phyloP scores from a whole-genome alignment of 2,797 vertebrate species.

The Tarsius wallacei region DNA sequence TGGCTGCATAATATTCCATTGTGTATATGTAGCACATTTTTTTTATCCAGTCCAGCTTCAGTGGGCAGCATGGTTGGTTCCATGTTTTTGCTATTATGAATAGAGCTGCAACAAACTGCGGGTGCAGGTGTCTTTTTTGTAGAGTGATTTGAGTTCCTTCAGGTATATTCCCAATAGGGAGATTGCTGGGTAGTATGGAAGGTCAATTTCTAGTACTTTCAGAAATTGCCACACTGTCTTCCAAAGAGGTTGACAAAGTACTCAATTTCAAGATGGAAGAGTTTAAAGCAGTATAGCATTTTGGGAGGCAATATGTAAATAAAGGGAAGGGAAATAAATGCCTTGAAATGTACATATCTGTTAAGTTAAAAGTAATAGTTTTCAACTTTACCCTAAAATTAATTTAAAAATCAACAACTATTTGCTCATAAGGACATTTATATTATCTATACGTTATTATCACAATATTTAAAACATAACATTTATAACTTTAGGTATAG shows the following conservation, averaged over 20 bases:
- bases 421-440: neutral
- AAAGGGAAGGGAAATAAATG: neutral
- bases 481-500: neutral
- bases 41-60: too few species aligned
- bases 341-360: neutral
- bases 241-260: neutral
- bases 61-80: too few species aligned
- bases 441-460: neutral
- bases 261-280: neutral
- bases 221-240: too few species aligned
- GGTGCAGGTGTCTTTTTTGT: too few species aligned
- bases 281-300: neutral
- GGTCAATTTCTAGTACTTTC: too few species aligned
- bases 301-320: constrained; percentile 7
- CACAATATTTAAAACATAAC: neutral
- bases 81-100: too few species aligned
- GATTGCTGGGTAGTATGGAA: too few species aligned
- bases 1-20: too few species aligned
- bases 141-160: too few species aligned
- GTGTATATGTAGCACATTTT: too few species aligned
- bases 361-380: neutral
- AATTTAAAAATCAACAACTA: neutral
- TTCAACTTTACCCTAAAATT: neutral
- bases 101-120: too few species aligned
- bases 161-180: too few species aligned